A percentile compares a stretch with the other conserved stretches of the same genome.
phyloP scores from a whole-genome alignment of 2,888 invertebrate species.

The Dimorphilus gyrociliatus region DNA sequence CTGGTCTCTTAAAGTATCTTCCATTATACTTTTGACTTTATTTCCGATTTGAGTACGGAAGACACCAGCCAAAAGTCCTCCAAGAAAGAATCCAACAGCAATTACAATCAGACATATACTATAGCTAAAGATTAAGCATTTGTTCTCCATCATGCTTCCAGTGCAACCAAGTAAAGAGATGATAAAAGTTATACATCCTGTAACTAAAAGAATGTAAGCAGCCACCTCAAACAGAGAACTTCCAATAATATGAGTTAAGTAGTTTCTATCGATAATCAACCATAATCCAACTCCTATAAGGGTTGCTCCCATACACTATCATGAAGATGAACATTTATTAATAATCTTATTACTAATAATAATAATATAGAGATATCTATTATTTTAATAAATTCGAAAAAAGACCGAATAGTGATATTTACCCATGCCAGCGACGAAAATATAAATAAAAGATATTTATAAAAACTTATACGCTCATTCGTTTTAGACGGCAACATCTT shows the following conservation, averaged over 20 bases:
- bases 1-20: constrained; percentile 45
- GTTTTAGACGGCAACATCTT: too few relatives aligned
- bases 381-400: too few relatives aligned
- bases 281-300: constrained; percentile 62
- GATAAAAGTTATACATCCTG: constrained; percentile 61
- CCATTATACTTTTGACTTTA: constrained; percentile 48
- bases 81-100: constrained; percentile 73
- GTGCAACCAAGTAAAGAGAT: constrained; percentile 78
- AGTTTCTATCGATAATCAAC: constrained; percentile 66
- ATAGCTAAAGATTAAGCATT: constrained; percentile 79
- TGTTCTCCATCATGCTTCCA: constrained; percentile 81
- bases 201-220: constrained; percentile 62
- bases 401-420: too few relatives aligned
- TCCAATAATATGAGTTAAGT: constrained; percentile 65
- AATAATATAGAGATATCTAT: too few relatives aligned
- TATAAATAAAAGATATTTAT: too few relatives aligned
- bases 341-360: too few relatives aligned
- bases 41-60: constrained; percentile 52
- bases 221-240: constrained; percentile 73
- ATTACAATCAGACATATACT: constrained; percentile 63
- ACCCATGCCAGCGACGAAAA: too few relatives aligned
- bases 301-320: too few relatives aligned
- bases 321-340: too few relatives aligned
- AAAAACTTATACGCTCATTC: too few relatives aligned
- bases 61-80: constrained; percentile 74